Evolutionary conservation across 2,888 invertebrate species (phyloP), one percentile per base, ranked within the genome.

Genomic region (Pterostichus madidus): DNA sequence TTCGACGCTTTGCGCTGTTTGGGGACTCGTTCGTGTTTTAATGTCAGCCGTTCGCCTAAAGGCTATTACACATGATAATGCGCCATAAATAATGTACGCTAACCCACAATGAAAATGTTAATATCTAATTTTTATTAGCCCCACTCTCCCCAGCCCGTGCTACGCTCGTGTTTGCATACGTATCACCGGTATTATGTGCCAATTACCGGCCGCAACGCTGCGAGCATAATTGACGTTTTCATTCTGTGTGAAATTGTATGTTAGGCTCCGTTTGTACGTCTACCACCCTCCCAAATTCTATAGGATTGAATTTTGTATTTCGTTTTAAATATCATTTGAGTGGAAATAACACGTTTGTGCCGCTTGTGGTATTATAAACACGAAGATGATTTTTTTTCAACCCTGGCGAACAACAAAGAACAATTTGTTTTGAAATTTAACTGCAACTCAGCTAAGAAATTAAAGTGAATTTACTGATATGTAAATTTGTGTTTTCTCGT

Each of bases 71-170:
- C 83, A 83, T 83, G 83, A 83, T 83, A 83, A 83, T 77, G 53
- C 39, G 77, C 77, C 83, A 83, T 83, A 83, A 83, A 83, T 83
- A 83, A 77, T 83, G 77, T 53, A 83, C 77, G 64, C 52, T 77
- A 83, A 64, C 76, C 83, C 83, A 83, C 77, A 83, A 83, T 83
- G 83, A 83, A 83, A 83, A 83, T 83, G 83, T 83, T 83, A 83
- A 83, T 83, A 83, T 77, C 83, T 77, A 83, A 83, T 83, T 83
- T 83, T 83, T 83, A 77, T 83, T 76, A 64, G 52, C 52, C 39
- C 59, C 56, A 44, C 53, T 39, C 15, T 35, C 68, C 80, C 71
- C 49, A 52, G 11, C 17, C 17, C 59, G 11, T 11, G 8, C 32
- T 46, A 31, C 56, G 17, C 52, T 64, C 80, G 52, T 64, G 77